A percentile compares a stretch with the other conserved stretches of the same genome.
Conservation (phyloP, 2,113 vertebrate species). For the Nothocercus julius region DNA sequence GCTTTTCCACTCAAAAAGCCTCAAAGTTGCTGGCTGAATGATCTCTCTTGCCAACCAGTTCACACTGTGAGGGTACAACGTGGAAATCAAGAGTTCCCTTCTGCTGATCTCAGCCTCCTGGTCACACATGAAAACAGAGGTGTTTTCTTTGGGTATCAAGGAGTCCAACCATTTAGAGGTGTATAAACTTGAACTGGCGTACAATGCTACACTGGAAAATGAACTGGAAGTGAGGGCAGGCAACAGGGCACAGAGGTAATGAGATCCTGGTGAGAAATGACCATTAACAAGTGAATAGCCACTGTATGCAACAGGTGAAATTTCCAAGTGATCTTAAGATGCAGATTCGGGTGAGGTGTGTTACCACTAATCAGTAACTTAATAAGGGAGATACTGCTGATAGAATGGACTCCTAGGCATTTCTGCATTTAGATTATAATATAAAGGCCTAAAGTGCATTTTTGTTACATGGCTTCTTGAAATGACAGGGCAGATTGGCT, state of each 20-base stretch:
- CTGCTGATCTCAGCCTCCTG: not conserved
- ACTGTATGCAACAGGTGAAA: slow-evolving; percentile 52
- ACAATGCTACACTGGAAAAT: slow-evolving; percentile 41
- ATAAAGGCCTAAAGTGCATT: slow-evolving; percentile 58
- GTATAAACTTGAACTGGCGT: not conserved
- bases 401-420: not conserved
- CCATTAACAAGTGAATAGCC: slow-evolving; percentile 51
- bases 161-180: slow-evolving; percentile 17
- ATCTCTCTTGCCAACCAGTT: not conserved
- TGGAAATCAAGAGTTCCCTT: not conserved
- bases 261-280: slow-evolving; percentile 68
- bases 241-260: slow-evolving; percentile 41
- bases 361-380: slow-evolving; percentile 31
- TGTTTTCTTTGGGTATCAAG: slow-evolving; percentile 7
- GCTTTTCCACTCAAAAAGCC: not conserved
- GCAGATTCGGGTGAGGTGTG: not conserved
- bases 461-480: slow-evolving; percentile 30
- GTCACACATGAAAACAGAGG: slow-evolving; percentile 31
- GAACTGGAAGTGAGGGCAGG: slow-evolving; percentile 41
- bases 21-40: not conserved
- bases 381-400: slow-evolving; percentile 32
- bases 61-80: not conserved
- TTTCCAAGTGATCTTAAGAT: slow-evolving; percentile 40
- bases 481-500: slow-evolving; percentile 47
- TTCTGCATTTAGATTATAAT: slow-evolving; percentile 46